Percentiles rank a stretch among this genome's conserved stretches.
Evolutionary conservation across 2,888 invertebrate genomes (phyloP).

Genomic region (Cheilosia grossa): DNA sequence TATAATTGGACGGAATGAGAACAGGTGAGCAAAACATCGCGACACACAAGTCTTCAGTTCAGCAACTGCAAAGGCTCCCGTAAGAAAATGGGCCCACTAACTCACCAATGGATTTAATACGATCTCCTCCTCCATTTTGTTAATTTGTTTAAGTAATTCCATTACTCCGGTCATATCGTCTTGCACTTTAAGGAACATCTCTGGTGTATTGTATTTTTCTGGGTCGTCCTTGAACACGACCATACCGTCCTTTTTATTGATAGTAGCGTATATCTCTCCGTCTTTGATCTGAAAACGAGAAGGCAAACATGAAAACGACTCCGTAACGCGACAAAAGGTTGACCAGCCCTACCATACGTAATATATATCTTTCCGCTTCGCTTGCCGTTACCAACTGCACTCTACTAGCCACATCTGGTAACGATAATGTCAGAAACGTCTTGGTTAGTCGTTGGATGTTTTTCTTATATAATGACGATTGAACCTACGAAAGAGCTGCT

Average conservation of each 20-base stretch:
- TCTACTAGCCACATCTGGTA: constrained; percentile 90
- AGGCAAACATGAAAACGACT: background rate
- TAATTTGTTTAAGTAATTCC: constrained; percentile 93
- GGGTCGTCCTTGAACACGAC: constrained; percentile 98
- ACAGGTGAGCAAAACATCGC: too few species aligned
- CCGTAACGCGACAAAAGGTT: background rate
- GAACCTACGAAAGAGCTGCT: constrained; percentile 86
- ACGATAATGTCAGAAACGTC: constrained; percentile 87
- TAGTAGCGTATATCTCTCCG: constrained; percentile 97
- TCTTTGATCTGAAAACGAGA: constrained; percentile 92
- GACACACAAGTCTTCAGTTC: background rate
- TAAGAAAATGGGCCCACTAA: background rate
- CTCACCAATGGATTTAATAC: constrained; percentile 92
- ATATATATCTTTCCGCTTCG: constrained; percentile 96
- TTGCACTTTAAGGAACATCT: constrained; percentile 93
- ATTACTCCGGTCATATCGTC: constrained; percentile 93
- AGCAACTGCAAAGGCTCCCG: too few species aligned
- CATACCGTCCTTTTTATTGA: constrained; percentile 99
- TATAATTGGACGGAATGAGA: too few species aligned
- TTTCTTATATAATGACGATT: constrained; percentile 95
- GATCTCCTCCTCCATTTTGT: constrained; percentile 97
- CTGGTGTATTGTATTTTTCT: constrained; percentile 96
- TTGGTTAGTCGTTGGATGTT: constrained; percentile 98
- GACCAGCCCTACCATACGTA: constrained; percentile 91
- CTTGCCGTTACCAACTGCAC: constrained; percentile 92